Conservation (phyloP, 2,888 invertebrate species). For the Prenolepis imparis region DNA sequence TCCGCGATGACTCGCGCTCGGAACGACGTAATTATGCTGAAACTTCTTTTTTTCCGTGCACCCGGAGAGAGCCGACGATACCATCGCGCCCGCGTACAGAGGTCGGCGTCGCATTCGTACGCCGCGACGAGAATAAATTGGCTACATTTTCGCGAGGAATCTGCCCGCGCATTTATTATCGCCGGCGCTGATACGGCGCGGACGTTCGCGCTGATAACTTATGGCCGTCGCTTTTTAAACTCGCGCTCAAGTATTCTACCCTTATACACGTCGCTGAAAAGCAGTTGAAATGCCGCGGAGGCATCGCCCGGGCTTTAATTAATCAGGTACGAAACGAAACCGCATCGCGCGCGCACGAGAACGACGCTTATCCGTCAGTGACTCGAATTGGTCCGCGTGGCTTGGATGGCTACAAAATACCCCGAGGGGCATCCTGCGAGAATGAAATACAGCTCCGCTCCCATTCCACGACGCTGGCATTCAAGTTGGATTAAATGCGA, state of each 20-base stretch:
- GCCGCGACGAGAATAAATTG: constrained; percentile 41
- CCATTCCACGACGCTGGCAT: constrained; percentile 65
- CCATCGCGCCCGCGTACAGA: constrained; percentile 20
- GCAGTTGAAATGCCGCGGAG: constrained; percentile 37
- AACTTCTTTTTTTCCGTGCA: constrained; percentile 24
- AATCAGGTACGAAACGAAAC: constrained; percentile 35
- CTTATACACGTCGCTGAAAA: background rate
- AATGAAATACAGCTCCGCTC: constrained; percentile 54
- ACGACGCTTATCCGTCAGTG: constrained; percentile 72
- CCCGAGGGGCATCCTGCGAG: constrained; percentile 50
- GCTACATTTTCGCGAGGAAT: constrained; percentile 42
- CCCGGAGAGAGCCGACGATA: constrained; percentile 27
- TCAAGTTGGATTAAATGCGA: constrained; percentile 79
- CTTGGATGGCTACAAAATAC: constrained; percentile 69
- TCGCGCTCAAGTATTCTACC: background rate
- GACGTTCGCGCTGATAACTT: constrained; percentile 30
- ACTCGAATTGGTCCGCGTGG: constrained; percentile 44
- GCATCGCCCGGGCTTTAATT: constrained; percentile 19
- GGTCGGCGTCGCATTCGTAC: constrained; percentile 8
- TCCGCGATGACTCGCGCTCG: constrained; percentile 25
- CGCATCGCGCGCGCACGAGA: constrained; percentile 54
- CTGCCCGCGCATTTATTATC: constrained; percentile 43
- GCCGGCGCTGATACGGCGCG: constrained; percentile 17
- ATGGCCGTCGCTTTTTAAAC: background rate
- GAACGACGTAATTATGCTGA: constrained; percentile 45